Conservation (phyloP, 1,140 invertebrate genomes). For the Zophobas morio region DNA sequence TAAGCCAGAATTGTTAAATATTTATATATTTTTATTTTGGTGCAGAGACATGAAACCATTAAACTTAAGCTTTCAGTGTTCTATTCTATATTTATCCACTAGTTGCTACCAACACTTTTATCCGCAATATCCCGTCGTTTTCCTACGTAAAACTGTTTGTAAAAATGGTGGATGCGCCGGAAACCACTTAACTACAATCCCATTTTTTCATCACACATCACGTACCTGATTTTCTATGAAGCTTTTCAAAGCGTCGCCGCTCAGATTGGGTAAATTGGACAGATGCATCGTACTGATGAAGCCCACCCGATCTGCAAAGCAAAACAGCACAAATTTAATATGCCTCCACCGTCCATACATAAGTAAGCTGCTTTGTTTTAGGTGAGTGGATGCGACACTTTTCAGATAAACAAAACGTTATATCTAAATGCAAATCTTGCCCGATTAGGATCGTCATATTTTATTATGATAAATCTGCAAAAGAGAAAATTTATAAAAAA, state of each 20-base stretch:
- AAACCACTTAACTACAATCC: not conserved
- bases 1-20: no score
- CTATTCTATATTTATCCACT: no score
- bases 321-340: slow-evolving; percentile 58
- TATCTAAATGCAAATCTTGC: slow-evolving; percentile 12
- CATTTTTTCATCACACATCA: not conserved
- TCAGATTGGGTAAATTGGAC: slow-evolving; percentile 55
- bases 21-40: no score
- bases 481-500: slow-evolving; percentile 16
- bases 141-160: no score
- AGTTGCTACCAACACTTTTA: no score
- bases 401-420: not conserved
- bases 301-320: slow-evolving; percentile 85
- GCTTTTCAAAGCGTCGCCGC: slow-evolving; percentile 48
- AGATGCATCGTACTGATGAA: slow-evolving; percentile 56
- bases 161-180: slow-evolving; percentile 42
- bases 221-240: slow-evolving; percentile 58
- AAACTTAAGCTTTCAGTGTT: no score
- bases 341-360: no score
- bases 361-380: no score
- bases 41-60: no score
- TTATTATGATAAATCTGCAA: slow-evolving; percentile 30
- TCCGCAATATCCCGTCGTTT: no score
- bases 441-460: slow-evolving; percentile 16
- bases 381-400: not conserved